These are phyloP conservation scores for Procavia capensis DNA, from an alignment of 2,113 vertebrate species.

Conservation along the genomic window DNA sequence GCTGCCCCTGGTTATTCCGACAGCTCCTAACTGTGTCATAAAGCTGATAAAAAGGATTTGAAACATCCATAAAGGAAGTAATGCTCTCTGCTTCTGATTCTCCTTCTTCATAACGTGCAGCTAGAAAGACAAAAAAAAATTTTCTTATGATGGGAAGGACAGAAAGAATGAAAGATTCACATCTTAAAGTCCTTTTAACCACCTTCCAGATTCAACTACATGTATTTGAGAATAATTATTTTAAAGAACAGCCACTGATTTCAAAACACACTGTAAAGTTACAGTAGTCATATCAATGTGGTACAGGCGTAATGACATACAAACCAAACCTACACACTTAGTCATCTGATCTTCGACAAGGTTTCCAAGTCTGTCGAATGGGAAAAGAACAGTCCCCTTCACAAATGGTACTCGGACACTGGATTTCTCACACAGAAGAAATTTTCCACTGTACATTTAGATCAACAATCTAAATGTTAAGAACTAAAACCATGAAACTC, in stretches of 20 bases:
- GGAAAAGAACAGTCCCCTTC: background rate
- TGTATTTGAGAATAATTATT: constrained; percentile 10
- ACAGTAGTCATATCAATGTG: background rate
- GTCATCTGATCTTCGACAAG: background rate
- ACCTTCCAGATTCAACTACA: background rate
- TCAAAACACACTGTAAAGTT: background rate
- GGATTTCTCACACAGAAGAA: background rate
- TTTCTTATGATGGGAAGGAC: background rate
- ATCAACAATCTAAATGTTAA: background rate
- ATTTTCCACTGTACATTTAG: too few relatives aligned
- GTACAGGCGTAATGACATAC: background rate
- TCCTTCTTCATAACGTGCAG: constrained; percentile 95
- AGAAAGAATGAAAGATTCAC: constrained; percentile 8
- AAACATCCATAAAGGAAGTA: constrained; percentile 96
- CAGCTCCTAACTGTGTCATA: constrained; percentile 96
- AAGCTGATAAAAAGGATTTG: constrained; percentile 97
- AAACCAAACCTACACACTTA: background rate
- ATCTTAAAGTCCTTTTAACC: constrained; percentile 13
- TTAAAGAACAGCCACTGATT: constrained; percentile 26
- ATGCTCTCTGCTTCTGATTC: constrained; percentile 98
- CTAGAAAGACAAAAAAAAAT: constrained; percentile 77
- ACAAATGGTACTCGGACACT: background rate
- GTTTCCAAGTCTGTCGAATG: background rate
- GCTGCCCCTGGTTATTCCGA: constrained; percentile 97
- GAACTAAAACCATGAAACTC: background rate